Conservation (phyloP, 2,797 vertebrate genomes). For the Acanthornis magna region DNA sequence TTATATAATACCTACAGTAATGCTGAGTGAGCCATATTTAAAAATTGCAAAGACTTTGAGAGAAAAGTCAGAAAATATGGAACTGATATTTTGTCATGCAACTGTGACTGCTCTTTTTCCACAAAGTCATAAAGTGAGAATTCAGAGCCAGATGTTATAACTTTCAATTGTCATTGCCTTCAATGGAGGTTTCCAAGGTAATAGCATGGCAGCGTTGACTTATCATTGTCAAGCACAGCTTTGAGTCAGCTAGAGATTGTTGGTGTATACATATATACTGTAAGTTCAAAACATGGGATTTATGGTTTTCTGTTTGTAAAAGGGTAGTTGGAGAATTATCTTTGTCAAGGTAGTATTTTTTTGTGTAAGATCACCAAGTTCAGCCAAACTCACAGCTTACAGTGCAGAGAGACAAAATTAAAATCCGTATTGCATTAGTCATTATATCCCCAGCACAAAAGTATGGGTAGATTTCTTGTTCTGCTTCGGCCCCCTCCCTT, state of each 20-base stretch:
- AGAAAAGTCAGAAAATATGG: neutral
- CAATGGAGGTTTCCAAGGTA: neutral
- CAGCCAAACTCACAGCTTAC: neutral
- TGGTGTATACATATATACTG: neutral
- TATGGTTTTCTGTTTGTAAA: neutral
- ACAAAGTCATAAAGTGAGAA: neutral
- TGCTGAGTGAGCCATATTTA: neutral
- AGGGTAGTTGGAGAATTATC: neutral
- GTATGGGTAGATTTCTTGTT: neutral
- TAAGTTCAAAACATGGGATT: neutral
- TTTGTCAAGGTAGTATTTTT: neutral
- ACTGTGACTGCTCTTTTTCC: neutral
- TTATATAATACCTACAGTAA: neutral
- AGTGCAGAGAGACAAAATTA: neutral
- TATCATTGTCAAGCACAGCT: neutral
- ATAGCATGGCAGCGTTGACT: neutral
- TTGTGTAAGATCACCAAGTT: neutral
- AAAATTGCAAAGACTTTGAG: neutral
- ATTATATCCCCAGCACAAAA: neutral
- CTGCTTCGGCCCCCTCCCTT: neutral
- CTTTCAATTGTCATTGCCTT: neutral
- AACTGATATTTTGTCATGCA: neutral
- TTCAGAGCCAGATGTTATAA: neutral
- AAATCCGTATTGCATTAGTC: neutral
- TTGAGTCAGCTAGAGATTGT: neutral